Conservation (phyloP, 2,113 vertebrate genomes). For the Ranitomeya imitator region DNA sequence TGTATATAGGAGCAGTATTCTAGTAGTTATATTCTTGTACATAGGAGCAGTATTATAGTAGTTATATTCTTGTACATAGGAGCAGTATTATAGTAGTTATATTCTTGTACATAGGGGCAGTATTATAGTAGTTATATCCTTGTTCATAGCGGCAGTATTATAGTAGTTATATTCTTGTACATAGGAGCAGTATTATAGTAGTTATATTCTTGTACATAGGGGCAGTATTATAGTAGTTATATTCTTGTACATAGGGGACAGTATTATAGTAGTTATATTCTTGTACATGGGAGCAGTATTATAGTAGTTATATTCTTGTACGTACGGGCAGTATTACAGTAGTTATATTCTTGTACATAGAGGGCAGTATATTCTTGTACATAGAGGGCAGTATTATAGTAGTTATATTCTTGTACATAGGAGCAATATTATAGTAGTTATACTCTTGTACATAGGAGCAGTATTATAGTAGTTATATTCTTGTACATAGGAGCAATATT, state of each 20-base stretch:
- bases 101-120: no score
- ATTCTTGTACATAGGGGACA: neutral
- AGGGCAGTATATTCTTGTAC: neutral
- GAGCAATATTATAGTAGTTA: constrained; percentile 2
- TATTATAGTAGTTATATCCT: neutral
- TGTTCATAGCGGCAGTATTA: neutral
- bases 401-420: neutral
- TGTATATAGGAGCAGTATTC: neutral
- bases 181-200: constrained; percentile 5
- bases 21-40: neutral
- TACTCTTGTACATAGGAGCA: neutral
- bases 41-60: constrained; percentile 5
- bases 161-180: neutral
- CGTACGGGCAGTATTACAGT: neutral
- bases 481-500: neutral
- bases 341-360: neutral
- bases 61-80: neutral
- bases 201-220: neutral
- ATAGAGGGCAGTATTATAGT: constrained; percentile 7
- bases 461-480: constrained; percentile 18
- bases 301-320: constrained; percentile 6
- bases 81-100: constrained; percentile 2
- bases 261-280: constrained; percentile 7
- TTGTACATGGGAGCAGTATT: neutral
- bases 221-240: constrained; percentile 5